Base-by-base conservation (phyloP, 2,888 invertebrate species). In the Volucella inflata region DNA sequence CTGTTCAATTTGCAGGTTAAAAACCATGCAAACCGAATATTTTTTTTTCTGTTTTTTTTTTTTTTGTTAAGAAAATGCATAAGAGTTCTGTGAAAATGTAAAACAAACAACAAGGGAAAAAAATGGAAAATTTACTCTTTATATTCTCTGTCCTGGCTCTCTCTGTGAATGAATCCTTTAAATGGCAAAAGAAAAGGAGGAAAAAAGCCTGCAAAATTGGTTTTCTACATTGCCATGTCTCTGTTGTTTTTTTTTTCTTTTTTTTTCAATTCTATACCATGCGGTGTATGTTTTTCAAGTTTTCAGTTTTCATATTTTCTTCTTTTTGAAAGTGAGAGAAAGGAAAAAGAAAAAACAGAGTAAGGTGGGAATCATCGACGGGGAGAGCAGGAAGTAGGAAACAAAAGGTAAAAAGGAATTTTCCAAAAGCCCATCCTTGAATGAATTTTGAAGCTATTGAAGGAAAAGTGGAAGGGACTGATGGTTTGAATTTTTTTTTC, bases 1-100 rank as follows among this genome's bases (percentile, higher is more conserved):
- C 44, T 80, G 80, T 75, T 55, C 68, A 75, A 74, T 80, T 80
- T 80, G 42, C 62, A 80, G 60, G 67, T 74, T 67, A 79, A 79
- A 60, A 74, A 42, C 60, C 46, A 80, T 30, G n/a, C n/a, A 74
- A 67, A 80, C 12, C 38, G 42, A 53, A 14, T 65, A 44, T 6
- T 30, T 30, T 30, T 30, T 30, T 30, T 21, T 3, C 21, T n/a
- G n/a, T 21, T 4, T 21, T 2, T 21, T 30, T 3, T 30, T 30
- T 30, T 30, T 30, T 6, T 30, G 30, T 30, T 55, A 64, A 70
- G 53, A 48, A 67, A 62, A 48, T 10, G 44, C 42, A 53, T 44
- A 53, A 6, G 38, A 48, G 30, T 44, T 4, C 8, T 40, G 51
- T 12, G 53, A 67, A 67, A 53, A 36, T n/a, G n/a, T 12, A 53